Percentiles rank a stretch among this genome's conserved stretches.
Conservation (phyloP, 2,797 vertebrate genomes). For the Nyctalus aviator region DNA sequence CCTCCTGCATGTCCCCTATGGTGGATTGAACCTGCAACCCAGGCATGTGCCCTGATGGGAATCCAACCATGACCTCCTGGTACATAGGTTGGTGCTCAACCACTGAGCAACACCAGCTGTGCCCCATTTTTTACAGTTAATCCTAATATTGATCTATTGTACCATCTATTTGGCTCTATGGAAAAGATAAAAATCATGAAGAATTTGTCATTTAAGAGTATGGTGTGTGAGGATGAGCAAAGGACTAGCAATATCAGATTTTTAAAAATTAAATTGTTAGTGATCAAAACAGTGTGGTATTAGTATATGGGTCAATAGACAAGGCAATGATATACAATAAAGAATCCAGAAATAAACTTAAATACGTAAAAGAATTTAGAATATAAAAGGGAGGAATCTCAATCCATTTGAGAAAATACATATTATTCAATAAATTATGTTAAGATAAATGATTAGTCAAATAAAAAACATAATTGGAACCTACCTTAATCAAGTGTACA, state of each 20-base stretch:
- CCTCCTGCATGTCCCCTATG: no score
- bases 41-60: no score
- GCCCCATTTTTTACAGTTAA: not conserved
- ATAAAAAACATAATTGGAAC: not conserved
- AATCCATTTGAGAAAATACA: constrained; percentile 4
- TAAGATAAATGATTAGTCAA: not conserved
- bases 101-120: no score
- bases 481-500: not conserved
- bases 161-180: not conserved
- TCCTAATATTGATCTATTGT: not conserved
- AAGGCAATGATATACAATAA: not conserved
- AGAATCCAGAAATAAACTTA: constrained; percentile 16
- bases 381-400: not conserved
- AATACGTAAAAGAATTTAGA: not conserved
- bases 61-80: no score
- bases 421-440: not conserved
- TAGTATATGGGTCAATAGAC: not conserved
- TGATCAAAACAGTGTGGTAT: not conserved
- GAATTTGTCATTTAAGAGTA: not conserved
- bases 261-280: not conserved
- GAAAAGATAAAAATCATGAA: constrained; percentile 20
- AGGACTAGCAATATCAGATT: not conserved
- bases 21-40: no score
- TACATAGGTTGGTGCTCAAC: no score
- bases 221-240: not conserved